phyloP scores from a whole-genome alignment of 2,113 vertebrate genomes.

The Salvator merianae region DNA sequence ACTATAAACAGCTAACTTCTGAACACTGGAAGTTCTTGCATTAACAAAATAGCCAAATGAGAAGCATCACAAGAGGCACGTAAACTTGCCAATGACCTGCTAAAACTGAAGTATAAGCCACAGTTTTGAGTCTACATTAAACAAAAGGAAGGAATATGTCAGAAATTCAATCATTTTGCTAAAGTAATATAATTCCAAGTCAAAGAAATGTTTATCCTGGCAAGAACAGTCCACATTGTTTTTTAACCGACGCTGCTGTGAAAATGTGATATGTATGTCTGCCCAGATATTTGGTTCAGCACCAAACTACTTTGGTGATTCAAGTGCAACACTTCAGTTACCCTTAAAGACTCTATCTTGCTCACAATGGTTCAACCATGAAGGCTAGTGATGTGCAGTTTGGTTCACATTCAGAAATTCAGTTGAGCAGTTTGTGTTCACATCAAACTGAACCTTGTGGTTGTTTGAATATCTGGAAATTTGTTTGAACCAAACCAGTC shows the following conservation, averaged over 20 bases:
- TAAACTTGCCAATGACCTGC: not conserved
- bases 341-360: no score
- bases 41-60: not conserved
- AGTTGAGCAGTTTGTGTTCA: no score
- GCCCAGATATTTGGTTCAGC: no score
- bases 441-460: no score
- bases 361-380: no score
- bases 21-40: not conserved
- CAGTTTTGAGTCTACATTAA: not conserved
- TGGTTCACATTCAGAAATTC: no score
- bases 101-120: not conserved
- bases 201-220: no score
- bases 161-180: not conserved
- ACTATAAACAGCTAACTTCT: not conserved
- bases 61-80: not conserved
- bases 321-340: not conserved
- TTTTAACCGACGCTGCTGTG: not conserved
- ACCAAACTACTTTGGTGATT: no score
- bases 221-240: not conserved
- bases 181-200: not conserved
- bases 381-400: no score
- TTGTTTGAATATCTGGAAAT: no score
- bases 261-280: not conserved
- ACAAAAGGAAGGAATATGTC: not conserved
- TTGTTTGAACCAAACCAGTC: no score